Evolutionary conservation across 2,113 vertebrate species (phyloP).

Genomic region (Choloepus hoffmanni): DNA sequence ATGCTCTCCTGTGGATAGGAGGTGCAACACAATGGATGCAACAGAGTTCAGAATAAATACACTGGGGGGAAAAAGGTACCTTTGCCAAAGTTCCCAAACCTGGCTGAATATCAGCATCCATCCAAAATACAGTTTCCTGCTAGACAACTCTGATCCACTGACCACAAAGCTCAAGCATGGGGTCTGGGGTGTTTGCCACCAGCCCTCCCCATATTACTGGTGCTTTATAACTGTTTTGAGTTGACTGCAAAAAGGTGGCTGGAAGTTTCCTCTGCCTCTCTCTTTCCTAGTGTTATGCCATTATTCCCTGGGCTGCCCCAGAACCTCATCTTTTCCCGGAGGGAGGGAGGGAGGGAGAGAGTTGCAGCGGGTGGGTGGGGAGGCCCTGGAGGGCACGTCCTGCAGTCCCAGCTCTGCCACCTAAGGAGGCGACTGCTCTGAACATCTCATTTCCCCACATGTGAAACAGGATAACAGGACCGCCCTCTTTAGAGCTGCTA

Average conservation of each 20-base stretch:
- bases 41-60: too few species aligned
- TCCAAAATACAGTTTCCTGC: not conserved
- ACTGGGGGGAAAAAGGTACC: not conserved
- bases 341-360: not conserved
- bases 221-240: not conserved
- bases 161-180: not conserved
- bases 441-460: not conserved
- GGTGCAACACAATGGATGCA: fast-evolving
- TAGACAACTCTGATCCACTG: not conserved
- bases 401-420: not conserved
- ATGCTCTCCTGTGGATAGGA: fast-evolving
- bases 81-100: not conserved
- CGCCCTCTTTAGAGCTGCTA: not conserved
- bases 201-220: fast-evolving
- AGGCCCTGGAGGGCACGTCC: not conserved
- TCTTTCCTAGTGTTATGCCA: not conserved
- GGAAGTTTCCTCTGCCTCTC: not conserved
- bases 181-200: not conserved
- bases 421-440: too few species aligned
- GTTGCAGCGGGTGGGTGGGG: not conserved
- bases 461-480: fast-evolving
- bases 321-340: not conserved
- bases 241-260: not conserved
- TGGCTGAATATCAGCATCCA: not conserved
- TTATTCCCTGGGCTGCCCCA: not conserved